Conservation (phyloP, 1,140 invertebrate genomes). For the Heliconius eleuchia region DNA sequence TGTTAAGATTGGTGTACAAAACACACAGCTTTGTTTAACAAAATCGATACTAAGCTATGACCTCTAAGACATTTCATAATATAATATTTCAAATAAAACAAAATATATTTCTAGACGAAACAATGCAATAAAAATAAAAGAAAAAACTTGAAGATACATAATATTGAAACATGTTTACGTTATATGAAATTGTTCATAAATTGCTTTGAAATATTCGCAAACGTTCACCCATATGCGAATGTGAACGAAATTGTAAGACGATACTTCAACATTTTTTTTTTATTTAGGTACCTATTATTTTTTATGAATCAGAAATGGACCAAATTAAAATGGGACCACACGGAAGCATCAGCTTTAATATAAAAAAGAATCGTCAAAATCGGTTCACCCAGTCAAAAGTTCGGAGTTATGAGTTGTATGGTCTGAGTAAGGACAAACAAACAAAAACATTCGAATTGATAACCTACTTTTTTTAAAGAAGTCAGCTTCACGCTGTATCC, state of each 20-base stretch:
- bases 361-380: too few species aligned
- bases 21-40: too few species aligned
- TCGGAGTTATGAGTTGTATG: too few species aligned
- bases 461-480: too few species aligned
- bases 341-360: too few species aligned
- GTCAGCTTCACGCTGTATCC: too few species aligned
- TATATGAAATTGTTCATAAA: background rate
- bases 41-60: conserved; percentile 23
- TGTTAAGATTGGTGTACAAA: too few species aligned
- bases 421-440: too few species aligned
- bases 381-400: too few species aligned
- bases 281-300: background rate
- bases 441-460: too few species aligned
- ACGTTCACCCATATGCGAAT: background rate
- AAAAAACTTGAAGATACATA: background rate
- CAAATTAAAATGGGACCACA: too few species aligned
- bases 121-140: background rate
- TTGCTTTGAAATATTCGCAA: background rate
- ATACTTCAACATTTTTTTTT: background rate
- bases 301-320: background rate
- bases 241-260: background rate
- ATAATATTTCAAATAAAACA: background rate
- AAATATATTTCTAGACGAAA: background rate
- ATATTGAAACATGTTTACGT: background rate
- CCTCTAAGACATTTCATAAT: background rate